phyloP scores from a whole-genome alignment of 2,888 invertebrate genomes.

The Peribatodes rhomboidaria region DNA sequence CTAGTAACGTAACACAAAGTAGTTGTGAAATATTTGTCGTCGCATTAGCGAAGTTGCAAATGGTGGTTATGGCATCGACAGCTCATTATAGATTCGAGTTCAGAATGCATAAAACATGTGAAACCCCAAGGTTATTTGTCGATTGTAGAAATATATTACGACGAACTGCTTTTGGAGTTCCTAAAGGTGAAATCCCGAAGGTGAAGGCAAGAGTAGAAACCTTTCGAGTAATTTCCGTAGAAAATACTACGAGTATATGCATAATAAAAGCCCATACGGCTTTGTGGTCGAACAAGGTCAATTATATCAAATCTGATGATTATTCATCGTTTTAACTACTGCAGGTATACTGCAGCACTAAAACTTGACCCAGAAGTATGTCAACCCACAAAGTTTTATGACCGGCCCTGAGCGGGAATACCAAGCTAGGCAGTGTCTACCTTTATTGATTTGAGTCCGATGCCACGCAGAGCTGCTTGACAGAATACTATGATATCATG shows the following conservation, averaged over 20 bases:
- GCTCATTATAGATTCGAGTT: constrained; percentile 31
- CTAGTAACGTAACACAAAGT: constrained; percentile 29
- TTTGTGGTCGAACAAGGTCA: constrained; percentile 14
- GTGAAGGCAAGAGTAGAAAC: constrained; percentile 29
- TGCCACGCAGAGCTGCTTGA: constrained; percentile 17
- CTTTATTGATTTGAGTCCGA: constrained; percentile 37
- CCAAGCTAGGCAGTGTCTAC: constrained; percentile 18
- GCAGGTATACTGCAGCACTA: constrained; percentile 26
- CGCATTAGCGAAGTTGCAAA: constrained; percentile 24
- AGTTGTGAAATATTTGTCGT: constrained; percentile 37
- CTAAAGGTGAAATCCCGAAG: constrained; percentile 38
- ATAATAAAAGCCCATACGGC: background rate
- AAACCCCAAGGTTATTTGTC: constrained; percentile 31
- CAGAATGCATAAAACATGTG: constrained; percentile 32
- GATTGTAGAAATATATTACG: constrained; percentile 22
- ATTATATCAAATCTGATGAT: background rate
- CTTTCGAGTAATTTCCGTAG: constrained; percentile 1
- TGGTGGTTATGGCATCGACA: constrained; percentile 33
- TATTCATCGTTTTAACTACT: background rate
- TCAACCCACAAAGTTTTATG: constrained; percentile 21
- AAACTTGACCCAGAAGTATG: constrained; percentile 28
- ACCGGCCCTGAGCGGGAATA: constrained; percentile 22
- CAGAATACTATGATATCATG: too few species aligned
- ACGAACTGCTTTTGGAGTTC: constrained; percentile 32
- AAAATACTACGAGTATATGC: background rate